phyloP scores from a whole-genome alignment of 92 coral and sea anemone genomes.

The Epizoanthus rinbou region DNA sequence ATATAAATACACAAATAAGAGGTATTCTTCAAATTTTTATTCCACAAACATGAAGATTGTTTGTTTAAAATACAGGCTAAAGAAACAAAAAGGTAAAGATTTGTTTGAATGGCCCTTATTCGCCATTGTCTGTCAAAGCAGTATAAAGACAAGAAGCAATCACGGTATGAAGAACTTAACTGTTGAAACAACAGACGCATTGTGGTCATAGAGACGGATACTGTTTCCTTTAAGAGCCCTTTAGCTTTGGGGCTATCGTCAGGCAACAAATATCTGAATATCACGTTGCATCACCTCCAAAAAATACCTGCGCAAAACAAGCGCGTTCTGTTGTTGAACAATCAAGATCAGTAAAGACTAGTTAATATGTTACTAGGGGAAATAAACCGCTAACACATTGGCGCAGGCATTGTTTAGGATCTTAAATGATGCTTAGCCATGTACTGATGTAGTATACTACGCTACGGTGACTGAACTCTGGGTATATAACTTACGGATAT shows the following conservation, averaged over 20 bases:
- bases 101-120: slow-evolving; percentile 31
- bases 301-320: slow-evolving; percentile 30
- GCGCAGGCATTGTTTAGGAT: not conserved
- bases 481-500: not conserved
- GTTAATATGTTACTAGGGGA: slow-evolving; percentile 23
- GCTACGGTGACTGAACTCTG: no score
- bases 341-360: slow-evolving; percentile 24
- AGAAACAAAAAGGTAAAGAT: slow-evolving; percentile 31
- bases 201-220: slow-evolving; percentile 28
- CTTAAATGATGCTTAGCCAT: not conserved
- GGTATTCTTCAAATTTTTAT: not conserved
- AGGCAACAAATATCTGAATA: not conserved
- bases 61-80: not conserved
- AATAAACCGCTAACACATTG: not conserved
- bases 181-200: slow-evolving; percentile 39
- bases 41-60: not conserved
- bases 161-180: slow-evolving; percentile 8
- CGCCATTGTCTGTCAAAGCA: slow-evolving; percentile 19
- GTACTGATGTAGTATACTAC: not conserved
- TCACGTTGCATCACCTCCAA: slow-evolving; percentile 10
- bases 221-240: slow-evolving; percentile 23
- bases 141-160: slow-evolving; percentile 25
- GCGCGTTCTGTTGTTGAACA: slow-evolving; percentile 38
- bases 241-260: slow-evolving; percentile 34
- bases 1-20: not conserved